Evolutionary conservation across 1,140 invertebrate genomes (phyloP).

Genomic region (Drosophila truncata): DNA sequence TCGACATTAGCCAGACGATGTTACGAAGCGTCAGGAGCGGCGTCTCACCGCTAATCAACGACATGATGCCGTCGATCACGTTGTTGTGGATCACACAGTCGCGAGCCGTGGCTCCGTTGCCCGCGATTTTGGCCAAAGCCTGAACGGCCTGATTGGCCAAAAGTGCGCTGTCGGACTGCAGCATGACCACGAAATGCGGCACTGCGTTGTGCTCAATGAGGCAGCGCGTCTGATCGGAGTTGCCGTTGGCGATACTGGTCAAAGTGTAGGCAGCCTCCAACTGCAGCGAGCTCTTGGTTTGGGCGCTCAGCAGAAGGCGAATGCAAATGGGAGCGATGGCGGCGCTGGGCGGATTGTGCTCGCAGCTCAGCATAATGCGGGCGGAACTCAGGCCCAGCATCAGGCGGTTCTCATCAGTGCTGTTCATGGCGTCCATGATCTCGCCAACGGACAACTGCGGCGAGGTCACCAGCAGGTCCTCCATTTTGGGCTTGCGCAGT

Average conservation of each 20-base stretch:
- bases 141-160: constrained; percentile 98
- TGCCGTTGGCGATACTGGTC: constrained; percentile 99
- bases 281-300: constrained; percentile 92
- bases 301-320: constrained; percentile 88
- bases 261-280: constrained; percentile 99
- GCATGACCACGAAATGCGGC: constrained; percentile 92
- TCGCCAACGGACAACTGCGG: constrained; percentile 87
- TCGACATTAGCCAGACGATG: constrained; percentile 97
- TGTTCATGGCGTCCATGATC: constrained; percentile 89
- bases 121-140: constrained; percentile 99
- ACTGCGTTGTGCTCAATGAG: constrained; percentile 95
- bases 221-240: constrained; percentile 94
- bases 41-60: constrained; percentile 88
- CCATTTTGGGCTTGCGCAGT: constrained; percentile 96
- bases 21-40: constrained; percentile 86
- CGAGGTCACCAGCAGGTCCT: constrained; percentile 92
- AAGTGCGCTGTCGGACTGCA: constrained; percentile 90
- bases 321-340: constrained; percentile 94
- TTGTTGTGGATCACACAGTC: constrained; percentile 90
- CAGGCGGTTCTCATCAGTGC: constrained; percentile 87
- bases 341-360: constrained; percentile 97
- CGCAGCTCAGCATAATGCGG: constrained; percentile 95
- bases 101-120: constrained; percentile 91
- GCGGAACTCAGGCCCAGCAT: constrained; percentile 90
- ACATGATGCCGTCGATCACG: constrained; percentile 89